phyloP scores from a whole-genome alignment of 2,888 invertebrate genomes.

The Drosophila robusta region DNA sequence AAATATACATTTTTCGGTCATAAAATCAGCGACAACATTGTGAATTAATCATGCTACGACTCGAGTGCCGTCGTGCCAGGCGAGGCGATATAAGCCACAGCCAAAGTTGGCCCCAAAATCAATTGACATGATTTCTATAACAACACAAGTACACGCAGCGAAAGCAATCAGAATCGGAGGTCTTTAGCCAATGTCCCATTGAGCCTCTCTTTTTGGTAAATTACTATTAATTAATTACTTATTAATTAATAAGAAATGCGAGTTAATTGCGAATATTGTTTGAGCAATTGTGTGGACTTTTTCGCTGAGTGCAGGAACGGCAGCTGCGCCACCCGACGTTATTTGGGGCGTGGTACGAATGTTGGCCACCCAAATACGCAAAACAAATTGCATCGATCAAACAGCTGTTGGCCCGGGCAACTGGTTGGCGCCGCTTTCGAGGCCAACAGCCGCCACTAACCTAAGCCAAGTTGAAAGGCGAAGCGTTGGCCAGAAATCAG shows the following conservation, averaged over 20 bases:
- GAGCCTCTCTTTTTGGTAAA: too few species aligned
- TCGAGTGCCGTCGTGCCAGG: conserved; percentile 66
- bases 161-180: too few species aligned
- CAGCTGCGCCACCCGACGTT: neutral
- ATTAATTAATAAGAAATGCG: too few species aligned
- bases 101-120: conserved; percentile 58
- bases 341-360: conserved; percentile 73
- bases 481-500: conserved; percentile 78
- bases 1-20: conserved; percentile 62
- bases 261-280: too few species aligned
- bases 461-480: conserved; percentile 74
- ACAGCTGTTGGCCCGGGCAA: conserved; percentile 51
- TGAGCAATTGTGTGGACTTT: too few species aligned
- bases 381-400: conserved; percentile 71
- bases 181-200: too few species aligned
- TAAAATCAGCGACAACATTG: conserved; percentile 73
- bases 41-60: conserved; percentile 68
- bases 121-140: conserved; percentile 76
- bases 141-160: conserved; percentile 23
- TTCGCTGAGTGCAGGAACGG: conserved; percentile 18
- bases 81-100: conserved; percentile 27
- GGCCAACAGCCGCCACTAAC: conserved; percentile 63
- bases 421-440: conserved; percentile 30
- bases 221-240: too few species aligned
- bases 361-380: conserved; percentile 76